These are phyloP conservation scores for Phoenicopterus ruber DNA, from an alignment of 2,113 vertebrate species.

Conservation along the genomic window DNA sequence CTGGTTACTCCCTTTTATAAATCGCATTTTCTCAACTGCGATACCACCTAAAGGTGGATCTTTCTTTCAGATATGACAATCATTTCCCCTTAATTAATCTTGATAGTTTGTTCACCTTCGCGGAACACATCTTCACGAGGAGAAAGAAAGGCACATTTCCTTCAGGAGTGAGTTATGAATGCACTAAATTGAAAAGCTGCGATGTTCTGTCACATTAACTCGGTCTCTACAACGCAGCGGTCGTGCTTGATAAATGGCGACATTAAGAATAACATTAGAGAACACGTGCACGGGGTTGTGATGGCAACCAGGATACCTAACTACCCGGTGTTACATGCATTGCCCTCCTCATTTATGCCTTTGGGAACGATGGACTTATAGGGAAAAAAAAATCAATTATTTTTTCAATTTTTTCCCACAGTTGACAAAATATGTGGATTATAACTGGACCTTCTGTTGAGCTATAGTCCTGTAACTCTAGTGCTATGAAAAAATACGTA, in stretches of 20 bases:
- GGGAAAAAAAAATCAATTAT: neutral
- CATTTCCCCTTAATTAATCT: constrained; percentile 44
- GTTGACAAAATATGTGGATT: neutral
- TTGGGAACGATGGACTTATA: neutral
- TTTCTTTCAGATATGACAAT: neutral
- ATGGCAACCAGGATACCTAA: constrained; percentile 46
- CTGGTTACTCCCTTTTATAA: neutral
- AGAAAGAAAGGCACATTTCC: constrained; percentile 11
- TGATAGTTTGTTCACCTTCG: neutral
- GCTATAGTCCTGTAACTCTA: neutral
- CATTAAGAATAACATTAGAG: constrained; percentile 48
- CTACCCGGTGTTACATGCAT: neutral
- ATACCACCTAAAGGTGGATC: neutral
- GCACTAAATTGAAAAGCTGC: constrained; percentile 31
- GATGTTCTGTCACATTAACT: constrained; percentile 48
- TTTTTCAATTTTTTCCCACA: neutral
- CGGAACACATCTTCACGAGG: neutral
- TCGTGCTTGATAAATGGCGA: neutral
- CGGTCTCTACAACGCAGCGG: neutral
- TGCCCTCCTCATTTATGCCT: neutral
- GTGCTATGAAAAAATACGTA: neutral
- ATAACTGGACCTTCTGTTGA: neutral
- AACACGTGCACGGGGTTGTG: constrained; percentile 11
- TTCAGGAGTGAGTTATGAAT: neutral
- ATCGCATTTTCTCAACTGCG: neutral